These are phyloP conservation scores for Nemotelus nigrinus DNA, from an alignment of 2,888 invertebrate species.

Conservation along the genomic window DNA sequence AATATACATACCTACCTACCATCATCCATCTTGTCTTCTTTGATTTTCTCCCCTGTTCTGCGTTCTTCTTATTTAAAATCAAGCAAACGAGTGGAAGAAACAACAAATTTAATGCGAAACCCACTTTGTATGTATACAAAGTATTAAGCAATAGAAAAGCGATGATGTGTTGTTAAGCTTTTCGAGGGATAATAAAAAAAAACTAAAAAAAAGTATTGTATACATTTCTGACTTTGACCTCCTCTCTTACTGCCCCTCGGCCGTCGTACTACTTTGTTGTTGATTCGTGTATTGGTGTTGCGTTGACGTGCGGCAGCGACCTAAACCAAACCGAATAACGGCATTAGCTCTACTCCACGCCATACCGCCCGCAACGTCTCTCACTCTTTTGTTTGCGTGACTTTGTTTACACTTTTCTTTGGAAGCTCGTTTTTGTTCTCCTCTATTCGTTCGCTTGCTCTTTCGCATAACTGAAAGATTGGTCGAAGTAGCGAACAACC, in stretches of 20 bases:
- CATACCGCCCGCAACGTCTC: neutral
- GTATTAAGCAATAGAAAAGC: neutral
- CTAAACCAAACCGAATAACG: no score
- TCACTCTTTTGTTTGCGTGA: neutral
- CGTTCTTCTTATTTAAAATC: no score
- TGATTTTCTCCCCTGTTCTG: neutral
- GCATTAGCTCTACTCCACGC: neutral
- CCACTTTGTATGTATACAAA: neutral
- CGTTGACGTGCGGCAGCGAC: no score
- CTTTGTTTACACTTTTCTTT: conserved; percentile 41
- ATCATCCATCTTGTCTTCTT: neutral
- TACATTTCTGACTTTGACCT: no score
- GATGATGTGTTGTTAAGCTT: neutral
- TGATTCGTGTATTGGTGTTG: no score
- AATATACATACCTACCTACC: neutral
- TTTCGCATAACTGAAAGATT: no score
- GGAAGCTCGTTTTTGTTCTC: no score
- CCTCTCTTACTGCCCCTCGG: no score
- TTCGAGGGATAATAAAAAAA: neutral
- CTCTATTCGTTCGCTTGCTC: no score
- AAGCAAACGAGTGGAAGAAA: no score
- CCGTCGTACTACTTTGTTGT: no score
- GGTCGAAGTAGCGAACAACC: neutral
- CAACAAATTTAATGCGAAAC: neutral
- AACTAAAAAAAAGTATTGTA: no score